A percentile compares a stretch with the other conserved stretches of the same genome.
phyloP scores from a whole-genome alignment of 2,888 invertebrate species.

The Lasioglossum figueresi region DNA sequence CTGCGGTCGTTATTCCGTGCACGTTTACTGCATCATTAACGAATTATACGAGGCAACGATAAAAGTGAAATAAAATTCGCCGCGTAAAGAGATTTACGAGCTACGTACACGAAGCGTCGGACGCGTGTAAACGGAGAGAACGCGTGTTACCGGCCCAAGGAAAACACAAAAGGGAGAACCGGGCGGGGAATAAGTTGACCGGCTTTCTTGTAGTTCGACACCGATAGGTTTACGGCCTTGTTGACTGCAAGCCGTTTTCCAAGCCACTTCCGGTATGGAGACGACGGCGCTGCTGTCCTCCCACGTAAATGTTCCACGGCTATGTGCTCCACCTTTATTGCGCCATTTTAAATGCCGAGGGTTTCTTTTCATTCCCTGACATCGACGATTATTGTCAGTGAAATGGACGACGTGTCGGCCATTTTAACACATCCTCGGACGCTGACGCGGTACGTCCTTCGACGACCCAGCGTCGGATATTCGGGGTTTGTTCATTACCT shows the following conservation, averaged over 20 bases:
- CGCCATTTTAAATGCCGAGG: conserved; percentile 50
- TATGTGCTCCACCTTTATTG: conserved; percentile 55
- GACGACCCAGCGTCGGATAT: background rate
- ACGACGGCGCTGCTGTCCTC: conserved; percentile 22
- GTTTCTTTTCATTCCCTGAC: conserved; percentile 38
- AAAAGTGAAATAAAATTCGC: conserved; percentile 76
- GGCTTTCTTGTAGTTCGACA: conserved; percentile 46
- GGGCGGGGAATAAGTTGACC: conserved; percentile 23
- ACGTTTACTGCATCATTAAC: conserved; percentile 80
- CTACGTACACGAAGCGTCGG: conserved; percentile 24
- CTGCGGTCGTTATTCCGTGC: conserved; percentile 55
- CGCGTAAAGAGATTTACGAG: conserved; percentile 79
- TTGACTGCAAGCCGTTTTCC: conserved; percentile 69
- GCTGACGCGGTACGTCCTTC: background rate
- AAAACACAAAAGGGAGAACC: conserved; percentile 4
- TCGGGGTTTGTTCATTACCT: background rate
- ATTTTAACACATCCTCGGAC: background rate
- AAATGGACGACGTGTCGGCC: background rate
- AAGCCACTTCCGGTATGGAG: conserved; percentile 56
- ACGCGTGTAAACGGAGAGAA: conserved; percentile 27
- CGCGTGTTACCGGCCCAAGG: background rate
- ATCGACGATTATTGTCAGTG: conserved; percentile 18
- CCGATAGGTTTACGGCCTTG: conserved; percentile 78
- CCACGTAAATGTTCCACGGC: conserved; percentile 33
- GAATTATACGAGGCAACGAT: conserved; percentile 78